Evolutionary conservation across 2,113 vertebrate species (phyloP).

Genomic region (human): GRCh38 chr1:203744001-203744500

Average conservation of each 20-base stretch:
- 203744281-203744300: neutral
- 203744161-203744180: rapidly evolving
- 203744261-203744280: neutral
- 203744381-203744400: too few species aligned
- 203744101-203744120: slow-evolving; percentile 41
- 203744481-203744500: neutral
- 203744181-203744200: neutral
- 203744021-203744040: slow-evolving; percentile 81
- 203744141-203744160: neutral
- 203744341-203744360: neutral
- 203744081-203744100: slow-evolving; percentile 62
- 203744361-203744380: too few species aligned
- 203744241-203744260: neutral
- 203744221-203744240: neutral
- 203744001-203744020: slow-evolving; percentile 83
- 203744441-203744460: neutral
- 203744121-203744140: rapidly evolving
- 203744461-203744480: neutral
- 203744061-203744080: slow-evolving; percentile 79
- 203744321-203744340: neutral
- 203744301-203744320: neutral
- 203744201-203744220: neutral
- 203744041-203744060: slow-evolving; percentile 82
- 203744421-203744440: neutral
- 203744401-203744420: neutral